phyloP scores from a whole-genome alignment of 1,140 invertebrate species.

The Psilanteris sp. region DNA sequence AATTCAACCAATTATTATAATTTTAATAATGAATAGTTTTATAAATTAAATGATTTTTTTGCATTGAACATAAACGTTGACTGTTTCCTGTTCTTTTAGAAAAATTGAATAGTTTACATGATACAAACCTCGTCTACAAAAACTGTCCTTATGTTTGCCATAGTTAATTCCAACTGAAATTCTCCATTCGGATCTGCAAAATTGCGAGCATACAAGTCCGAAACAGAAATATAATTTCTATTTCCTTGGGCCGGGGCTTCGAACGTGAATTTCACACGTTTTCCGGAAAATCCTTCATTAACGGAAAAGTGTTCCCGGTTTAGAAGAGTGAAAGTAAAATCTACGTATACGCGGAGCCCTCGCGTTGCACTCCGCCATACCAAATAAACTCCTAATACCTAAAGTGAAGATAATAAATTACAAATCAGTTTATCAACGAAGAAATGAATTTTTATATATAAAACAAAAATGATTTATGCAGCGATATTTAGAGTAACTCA shows the following conservation, averaged over 20 bases:
- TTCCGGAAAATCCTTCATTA: slow-evolving; percentile 91
- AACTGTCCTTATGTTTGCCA: slow-evolving; percentile 88
- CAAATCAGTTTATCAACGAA: no score
- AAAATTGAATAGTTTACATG: no score
- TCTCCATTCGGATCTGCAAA: slow-evolving; percentile 92
- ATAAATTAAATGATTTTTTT: no score
- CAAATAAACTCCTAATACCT: slow-evolving; percentile 88
- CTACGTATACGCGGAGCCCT: slow-evolving; percentile 88
- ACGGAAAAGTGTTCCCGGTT: slow-evolving; percentile 92
- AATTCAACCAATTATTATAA: no score
- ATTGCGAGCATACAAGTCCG: slow-evolving; percentile 86
- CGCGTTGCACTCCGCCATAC: slow-evolving; percentile 88
- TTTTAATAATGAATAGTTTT: no score
- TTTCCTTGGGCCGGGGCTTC: slow-evolving; percentile 89
- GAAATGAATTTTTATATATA: no score
- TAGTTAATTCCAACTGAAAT: slow-evolving; percentile 89
- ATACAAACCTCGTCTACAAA: slow-evolving; percentile 86
- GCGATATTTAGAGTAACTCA: no score
- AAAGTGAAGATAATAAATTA: slow-evolving; percentile 3
- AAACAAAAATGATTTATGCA: no score
- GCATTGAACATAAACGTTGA: no score
- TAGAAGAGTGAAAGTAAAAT: slow-evolving; percentile 91
- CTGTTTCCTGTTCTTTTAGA: no score
- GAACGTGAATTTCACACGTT: slow-evolving; percentile 88
- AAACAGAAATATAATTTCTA: slow-evolving; percentile 88